A percentile compares a stretch with the other conserved stretches of the same genome.
Evolutionary conservation across 2,797 vertebrate genomes (phyloP).

Genomic region (Stomatorhinus walkeri): DNA sequence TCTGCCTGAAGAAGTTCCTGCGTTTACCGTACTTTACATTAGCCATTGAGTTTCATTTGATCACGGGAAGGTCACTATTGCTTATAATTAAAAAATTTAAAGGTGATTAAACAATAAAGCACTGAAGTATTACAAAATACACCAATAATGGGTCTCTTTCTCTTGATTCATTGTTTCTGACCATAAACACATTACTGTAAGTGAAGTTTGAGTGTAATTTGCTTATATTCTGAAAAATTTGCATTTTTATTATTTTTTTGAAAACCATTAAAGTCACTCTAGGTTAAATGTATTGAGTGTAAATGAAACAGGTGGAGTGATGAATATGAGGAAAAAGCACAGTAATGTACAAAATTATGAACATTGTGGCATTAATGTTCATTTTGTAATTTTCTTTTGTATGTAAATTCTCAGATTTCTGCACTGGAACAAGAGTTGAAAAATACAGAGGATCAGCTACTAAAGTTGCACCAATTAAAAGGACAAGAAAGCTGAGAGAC

Average conservation of each 20-base stretch:
- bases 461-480: slow-evolving; percentile 31
- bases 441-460: slow-evolving; percentile 54
- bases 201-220: not conserved
- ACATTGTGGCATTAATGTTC: not conserved
- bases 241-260: not conserved
- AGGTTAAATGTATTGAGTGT: not conserved
- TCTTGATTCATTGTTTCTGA: not conserved
- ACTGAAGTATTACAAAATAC: not conserved
- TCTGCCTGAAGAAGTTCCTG: not conserved
- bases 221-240: not conserved
- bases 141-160: not conserved
- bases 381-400: not conserved
- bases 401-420: slow-evolving; percentile 44
- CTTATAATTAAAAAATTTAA: not conserved
- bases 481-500: slow-evolving; percentile 16
- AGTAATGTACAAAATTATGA: not conserved
- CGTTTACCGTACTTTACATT: not conserved
- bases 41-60: not conserved
- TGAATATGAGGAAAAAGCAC: not conserved
- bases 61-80: not conserved
- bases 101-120: not conserved
- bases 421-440: slow-evolving; percentile 53
- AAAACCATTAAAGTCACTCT: not conserved
- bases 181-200: not conserved
- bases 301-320: not conserved